Base-by-base conservation (phyloP, 2,113 vertebrate genomes). In the Nansenia antarctica region DNA sequence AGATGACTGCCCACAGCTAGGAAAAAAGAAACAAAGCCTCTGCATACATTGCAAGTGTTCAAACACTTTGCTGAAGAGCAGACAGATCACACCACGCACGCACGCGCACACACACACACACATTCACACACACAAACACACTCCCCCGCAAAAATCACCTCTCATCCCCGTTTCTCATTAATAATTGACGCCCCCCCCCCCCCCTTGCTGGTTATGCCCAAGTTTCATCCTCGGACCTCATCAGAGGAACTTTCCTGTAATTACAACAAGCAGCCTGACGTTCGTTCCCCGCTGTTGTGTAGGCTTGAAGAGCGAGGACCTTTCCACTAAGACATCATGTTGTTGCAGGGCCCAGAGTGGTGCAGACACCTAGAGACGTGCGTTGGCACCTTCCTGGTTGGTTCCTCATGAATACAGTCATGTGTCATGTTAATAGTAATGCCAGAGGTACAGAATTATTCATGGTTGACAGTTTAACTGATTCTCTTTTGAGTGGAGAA, bases 171-270 rank as follows among this genome's bases (percentile, higher is more conserved):
- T 88, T 88, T 86, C 82, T 66, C 70, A 82, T 91, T 71, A 81
- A 91, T 90, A 71, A 91, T 88, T 84, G 80, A 91, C 69, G 68
- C 52, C 20, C 59, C 64, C 58, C 58, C 72, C 77, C 26, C 47
- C 47, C 54, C 62, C 67, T 74, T 47, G 4, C 39, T 47, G 22
- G 22, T 45, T 47, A 9, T 47, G 5, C 39, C 62, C 45, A 67
- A 76, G 29, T 73, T 74, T 71, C 74, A 70, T 86, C 78, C 67
- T 65, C 73, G 78, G 88, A 88, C 81, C 80, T 89, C 74, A 86
- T 85, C 86, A 82, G 72, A 82, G 58, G 77, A 62, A 78, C 78
- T 82, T 76, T 80, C 69, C 74, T 74, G 72, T 89, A 88, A 89
- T 89, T 85, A 85, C 61, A 78, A 76, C 80, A 53, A 82, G 85